Conservation (phyloP, 2,888 invertebrate genomes). For the Zygothrica quintamaculata region DNA sequence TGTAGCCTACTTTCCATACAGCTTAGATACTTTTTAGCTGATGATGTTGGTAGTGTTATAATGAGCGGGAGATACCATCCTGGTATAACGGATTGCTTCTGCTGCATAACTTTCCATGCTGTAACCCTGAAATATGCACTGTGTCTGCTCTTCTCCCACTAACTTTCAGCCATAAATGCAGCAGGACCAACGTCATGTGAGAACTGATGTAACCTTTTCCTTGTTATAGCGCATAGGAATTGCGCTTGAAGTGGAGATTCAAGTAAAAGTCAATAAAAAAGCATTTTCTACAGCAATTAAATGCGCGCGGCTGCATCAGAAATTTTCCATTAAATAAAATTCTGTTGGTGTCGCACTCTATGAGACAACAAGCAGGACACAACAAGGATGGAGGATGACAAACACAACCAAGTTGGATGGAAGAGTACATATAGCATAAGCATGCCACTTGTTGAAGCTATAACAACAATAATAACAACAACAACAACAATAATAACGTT, state of each 20-base stretch:
- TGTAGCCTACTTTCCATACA: background rate
- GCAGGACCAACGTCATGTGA: background rate
- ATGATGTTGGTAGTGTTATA: too few species aligned
- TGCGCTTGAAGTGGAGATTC: conserved; percentile 55
- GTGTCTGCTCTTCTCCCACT: too few species aligned
- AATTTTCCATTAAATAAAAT: conserved; percentile 72
- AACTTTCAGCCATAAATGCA: too few species aligned
- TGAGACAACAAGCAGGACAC: conserved; percentile 48
- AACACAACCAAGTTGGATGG: conserved; percentile 28
- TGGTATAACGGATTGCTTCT: too few species aligned
- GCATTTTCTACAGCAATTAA: conserved; percentile 73
- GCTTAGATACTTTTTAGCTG: too few species aligned
- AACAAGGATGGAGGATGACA: conserved; percentile 23
- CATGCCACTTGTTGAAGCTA: conserved; percentile 74
- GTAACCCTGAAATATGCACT: too few species aligned
- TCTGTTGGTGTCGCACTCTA: conserved; percentile 67
- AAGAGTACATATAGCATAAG: conserved; percentile 21
- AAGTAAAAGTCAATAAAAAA: conserved; percentile 76
- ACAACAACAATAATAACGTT: too few species aligned
- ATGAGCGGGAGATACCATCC: too few species aligned
- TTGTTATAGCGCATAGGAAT: conserved; percentile 26
- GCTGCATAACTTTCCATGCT: too few species aligned
- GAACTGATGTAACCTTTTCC: background rate
- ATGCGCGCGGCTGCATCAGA: conserved; percentile 62
- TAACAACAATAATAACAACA: too few species aligned